A percentile compares a stretch with the other conserved stretches of the same genome.
Evolutionary conservation across 2,888 invertebrate species (phyloP).

Genomic region (Caenorhabditis zanzibari): DNA sequence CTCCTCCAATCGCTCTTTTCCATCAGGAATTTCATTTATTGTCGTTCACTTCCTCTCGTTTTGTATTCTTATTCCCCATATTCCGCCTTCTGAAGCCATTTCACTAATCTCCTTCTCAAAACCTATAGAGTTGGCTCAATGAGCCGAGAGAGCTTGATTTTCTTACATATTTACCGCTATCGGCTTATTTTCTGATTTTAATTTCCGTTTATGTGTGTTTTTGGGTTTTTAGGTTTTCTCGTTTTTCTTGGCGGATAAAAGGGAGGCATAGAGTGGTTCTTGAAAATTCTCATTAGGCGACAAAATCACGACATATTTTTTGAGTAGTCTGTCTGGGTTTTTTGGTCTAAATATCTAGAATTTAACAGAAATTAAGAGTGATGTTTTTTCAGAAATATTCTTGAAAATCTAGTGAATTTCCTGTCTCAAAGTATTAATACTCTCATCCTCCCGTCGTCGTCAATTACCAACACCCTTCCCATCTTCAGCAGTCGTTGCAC

Average conservation of each 20-base stretch:
- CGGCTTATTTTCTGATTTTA: constrained; percentile 4
- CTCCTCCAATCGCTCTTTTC: constrained; percentile 45
- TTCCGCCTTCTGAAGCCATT: constrained; percentile 45
- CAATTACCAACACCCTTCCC: constrained; percentile 52
- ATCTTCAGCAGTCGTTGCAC: constrained; percentile 46
- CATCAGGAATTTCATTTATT: constrained; percentile 63
- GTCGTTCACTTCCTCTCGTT: constrained; percentile 14
- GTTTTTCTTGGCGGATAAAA: constrained; percentile 1
- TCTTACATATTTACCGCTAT: constrained; percentile 16
- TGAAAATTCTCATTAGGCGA: constrained; percentile 57
- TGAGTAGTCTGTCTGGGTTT: constrained; percentile 1
- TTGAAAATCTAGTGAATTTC: not conserved
- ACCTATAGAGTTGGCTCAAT: constrained; percentile 55
- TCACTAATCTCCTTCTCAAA: constrained; percentile 47
- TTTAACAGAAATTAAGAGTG: not conserved
- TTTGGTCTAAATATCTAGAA: not conserved
- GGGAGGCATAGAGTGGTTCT: constrained; percentile 44
- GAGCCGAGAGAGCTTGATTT: constrained; percentile 36
- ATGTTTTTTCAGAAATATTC: not conserved
- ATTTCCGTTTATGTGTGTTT: constrained; percentile 6
- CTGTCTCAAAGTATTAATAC: constrained; percentile 49
- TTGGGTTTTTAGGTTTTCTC: constrained; percentile 18
- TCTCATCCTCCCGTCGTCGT: constrained; percentile 51
- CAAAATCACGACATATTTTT: constrained; percentile 28
- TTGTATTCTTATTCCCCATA: constrained; percentile 9